phyloP scores from a whole-genome alignment of 2,797 vertebrate genomes.

The Masticophis lateralis region DNA sequence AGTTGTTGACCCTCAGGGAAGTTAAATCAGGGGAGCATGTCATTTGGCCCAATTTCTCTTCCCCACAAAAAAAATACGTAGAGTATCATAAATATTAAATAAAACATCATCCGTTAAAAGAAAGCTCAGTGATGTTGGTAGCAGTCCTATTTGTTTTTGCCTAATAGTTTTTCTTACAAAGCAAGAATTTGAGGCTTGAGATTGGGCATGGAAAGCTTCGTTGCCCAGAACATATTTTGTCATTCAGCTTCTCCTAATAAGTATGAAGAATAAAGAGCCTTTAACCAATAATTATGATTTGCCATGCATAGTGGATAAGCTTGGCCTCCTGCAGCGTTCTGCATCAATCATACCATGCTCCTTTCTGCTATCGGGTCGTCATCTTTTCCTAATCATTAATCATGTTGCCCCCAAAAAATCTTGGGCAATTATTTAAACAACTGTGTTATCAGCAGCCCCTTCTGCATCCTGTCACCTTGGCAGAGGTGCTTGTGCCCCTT shows the following conservation, averaged over 20 bases:
- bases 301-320: conserved; percentile 8
- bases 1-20: not conserved
- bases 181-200: not conserved
- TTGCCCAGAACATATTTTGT: not conserved
- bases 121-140: not conserved
- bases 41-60: not conserved
- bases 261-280: conserved; percentile 18
- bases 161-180: not conserved
- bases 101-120: not conserved
- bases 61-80: not conserved
- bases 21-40: not conserved
- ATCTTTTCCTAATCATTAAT: conserved; percentile 68
- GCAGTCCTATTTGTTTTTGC: not conserved
- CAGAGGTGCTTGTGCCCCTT: conserved; percentile 50
- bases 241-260: conserved; percentile 15
- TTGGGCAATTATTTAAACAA: conserved; percentile 61
- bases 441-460: conserved; percentile 57
- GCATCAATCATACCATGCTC: conserved; percentile 56
- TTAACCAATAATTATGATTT: conserved; percentile 35
- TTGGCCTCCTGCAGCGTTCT: conserved; percentile 44
- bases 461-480: conserved; percentile 52
- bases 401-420: conserved; percentile 57
- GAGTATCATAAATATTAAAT: not conserved
- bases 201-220: not conserved
- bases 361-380: conserved; percentile 57